These are phyloP conservation scores for Fulica atra DNA, from an alignment of 2,113 vertebrate genomes.

Conservation along the genomic window DNA sequence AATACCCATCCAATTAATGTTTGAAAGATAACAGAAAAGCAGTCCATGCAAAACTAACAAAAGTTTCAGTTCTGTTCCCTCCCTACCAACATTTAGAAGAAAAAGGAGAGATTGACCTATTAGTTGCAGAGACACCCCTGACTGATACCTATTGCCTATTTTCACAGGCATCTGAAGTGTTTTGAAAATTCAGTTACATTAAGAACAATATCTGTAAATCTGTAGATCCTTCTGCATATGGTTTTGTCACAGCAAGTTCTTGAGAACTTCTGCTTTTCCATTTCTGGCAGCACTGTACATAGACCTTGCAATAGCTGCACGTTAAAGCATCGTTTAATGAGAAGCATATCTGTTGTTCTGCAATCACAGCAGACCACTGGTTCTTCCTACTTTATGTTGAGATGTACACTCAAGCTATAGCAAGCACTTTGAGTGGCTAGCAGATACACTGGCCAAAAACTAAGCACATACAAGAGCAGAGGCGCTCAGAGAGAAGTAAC, in stretches of 20 bases:
- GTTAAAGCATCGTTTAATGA: neutral
- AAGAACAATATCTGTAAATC: neutral
- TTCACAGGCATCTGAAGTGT: neutral
- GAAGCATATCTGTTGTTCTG: neutral
- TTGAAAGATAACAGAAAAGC: neutral
- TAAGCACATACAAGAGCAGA: neutral
- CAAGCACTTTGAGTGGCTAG: neutral
- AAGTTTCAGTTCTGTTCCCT: neutral
- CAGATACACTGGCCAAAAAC: neutral
- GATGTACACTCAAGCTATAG: neutral
- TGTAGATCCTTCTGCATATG: neutral
- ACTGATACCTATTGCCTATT: neutral
- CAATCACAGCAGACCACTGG: fast-evolving
- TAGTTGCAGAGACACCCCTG: neutral
- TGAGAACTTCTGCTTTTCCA: neutral
- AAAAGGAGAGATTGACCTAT: neutral
- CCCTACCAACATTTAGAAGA: neutral
- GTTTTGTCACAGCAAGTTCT: neutral
- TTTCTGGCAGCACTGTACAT: neutral
- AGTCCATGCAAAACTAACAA: neutral
- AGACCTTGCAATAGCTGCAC: fast-evolving
- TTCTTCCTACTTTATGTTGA: neutral
- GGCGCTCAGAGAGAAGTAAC: neutral
- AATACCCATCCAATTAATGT: neutral
- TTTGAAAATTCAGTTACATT: neutral